Evolutionary conservation across 2,888 invertebrate species (phyloP), one percentile per base, ranked within the genome.

Genomic region (Atethmia centrago): DNA sequence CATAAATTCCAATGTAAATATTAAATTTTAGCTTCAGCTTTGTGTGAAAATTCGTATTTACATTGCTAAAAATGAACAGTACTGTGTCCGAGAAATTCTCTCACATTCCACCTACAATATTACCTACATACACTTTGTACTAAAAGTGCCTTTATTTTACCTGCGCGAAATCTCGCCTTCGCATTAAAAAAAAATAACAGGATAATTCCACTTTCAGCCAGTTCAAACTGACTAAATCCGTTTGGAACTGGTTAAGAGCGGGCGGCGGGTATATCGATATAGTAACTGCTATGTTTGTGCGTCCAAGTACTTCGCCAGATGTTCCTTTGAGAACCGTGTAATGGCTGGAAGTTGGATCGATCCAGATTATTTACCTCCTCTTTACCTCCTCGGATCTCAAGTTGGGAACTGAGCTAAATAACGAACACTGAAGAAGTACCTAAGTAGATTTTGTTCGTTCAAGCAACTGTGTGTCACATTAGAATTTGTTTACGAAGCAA

Each of bases 281-380:
- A 85, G 75, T 79, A 83, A 83, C 62, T 75, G 83, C 82, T 82
- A 85, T 79, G 85, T 85, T 85, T 71, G 70, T 71, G 58, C 62
- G 71, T 71, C 58, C 85, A 63, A 77, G 71, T 71, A 82, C 69
- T 78, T 58, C 36, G 63, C 83, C 85, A 85, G 85, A 83, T 85
- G 83, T 83, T 75, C 70, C 71, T 79, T 79, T 70, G 71, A 85
- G 71, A 75, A 62, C 79, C 68, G 61, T 61, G 71, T 75, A 73
- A 85, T 68, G 75, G 82, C 61, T 61, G 65, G n/a, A 82, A 77
- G 51, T 85, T 69, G 67, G 36, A 75, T 79, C 75, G 83, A 85
- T 69, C 68, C 56, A 61, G 68, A 71, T 85, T 79, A 83, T 85
- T 85, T 79, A 83, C 65, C 19, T 12, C 64, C 31, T 85, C 51